These are phyloP conservation scores for Nemotelus nigrinus DNA, from an alignment of 2,888 invertebrate genomes.

Conservation along the genomic window DNA sequence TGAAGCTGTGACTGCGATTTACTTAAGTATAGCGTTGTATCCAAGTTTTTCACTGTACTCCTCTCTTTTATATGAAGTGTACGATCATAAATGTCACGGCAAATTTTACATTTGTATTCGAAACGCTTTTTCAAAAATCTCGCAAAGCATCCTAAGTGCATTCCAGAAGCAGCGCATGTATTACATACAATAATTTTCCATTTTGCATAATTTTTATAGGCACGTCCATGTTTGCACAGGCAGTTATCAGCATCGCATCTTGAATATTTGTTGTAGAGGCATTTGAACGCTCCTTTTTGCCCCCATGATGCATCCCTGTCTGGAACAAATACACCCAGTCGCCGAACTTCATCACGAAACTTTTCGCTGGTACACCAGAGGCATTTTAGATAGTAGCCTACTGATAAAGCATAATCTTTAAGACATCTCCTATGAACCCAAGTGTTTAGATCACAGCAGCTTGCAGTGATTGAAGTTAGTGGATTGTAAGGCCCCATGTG, in stretches of 20 bases:
- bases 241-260: constrained; percentile 72
- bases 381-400: constrained; percentile 61
- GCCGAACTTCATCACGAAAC: constrained; percentile 57
- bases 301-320: constrained; percentile 86
- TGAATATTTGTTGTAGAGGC: constrained; percentile 71
- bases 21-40: neutral
- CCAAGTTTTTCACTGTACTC: neutral
- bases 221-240: constrained; percentile 71
- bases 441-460: constrained; percentile 58
- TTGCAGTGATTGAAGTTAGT: constrained; percentile 53
- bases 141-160: constrained; percentile 51
- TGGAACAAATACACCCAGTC: constrained; percentile 59
- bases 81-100: neutral
- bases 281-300: constrained; percentile 76
- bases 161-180: constrained; percentile 56
- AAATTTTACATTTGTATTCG: neutral
- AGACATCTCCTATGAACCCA: constrained; percentile 59
- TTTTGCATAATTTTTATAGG: constrained; percentile 55
- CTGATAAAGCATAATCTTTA: constrained; percentile 57
- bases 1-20: neutral
- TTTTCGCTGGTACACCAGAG: constrained; percentile 58
- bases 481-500: constrained; percentile 50
- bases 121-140: neutral
- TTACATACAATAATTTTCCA: constrained; percentile 56
- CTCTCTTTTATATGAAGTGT: neutral